Percentiles rank a stretch among this genome's conserved stretches.
Conservation (phyloP, 2,888 invertebrate species). For the Dyspetes luteomarginatus region DNA sequence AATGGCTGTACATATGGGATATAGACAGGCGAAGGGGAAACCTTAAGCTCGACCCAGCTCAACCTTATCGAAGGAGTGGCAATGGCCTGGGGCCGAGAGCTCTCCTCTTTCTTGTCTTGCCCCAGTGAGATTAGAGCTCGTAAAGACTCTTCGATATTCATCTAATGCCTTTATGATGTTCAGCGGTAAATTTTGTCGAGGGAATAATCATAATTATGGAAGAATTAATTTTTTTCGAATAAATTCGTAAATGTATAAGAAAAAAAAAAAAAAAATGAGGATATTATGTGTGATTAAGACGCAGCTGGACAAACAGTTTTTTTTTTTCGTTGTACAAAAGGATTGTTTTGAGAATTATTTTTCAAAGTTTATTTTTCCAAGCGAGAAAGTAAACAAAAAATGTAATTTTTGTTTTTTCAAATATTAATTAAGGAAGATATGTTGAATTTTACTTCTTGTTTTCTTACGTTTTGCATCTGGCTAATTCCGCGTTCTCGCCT, state of each 20-base stretch:
- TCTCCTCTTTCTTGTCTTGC: slow-evolving; percentile 35
- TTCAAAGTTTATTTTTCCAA: no score
- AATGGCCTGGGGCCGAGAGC: slow-evolving; percentile 23
- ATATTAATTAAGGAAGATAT: no score
- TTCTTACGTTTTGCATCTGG: slow-evolving; percentile 19
- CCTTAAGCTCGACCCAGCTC: slow-evolving; percentile 53
- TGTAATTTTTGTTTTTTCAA: not conserved
- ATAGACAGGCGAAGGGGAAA: slow-evolving; percentile 23
- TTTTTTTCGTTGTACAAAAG: no score
- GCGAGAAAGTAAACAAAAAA: no score
- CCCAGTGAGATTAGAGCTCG: slow-evolving; percentile 32
- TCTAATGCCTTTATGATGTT: slow-evolving; percentile 12
- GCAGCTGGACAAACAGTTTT: no score
- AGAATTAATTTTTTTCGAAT: no score
- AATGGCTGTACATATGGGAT: not conserved
- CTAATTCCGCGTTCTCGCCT: not conserved
- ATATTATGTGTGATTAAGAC: no score
- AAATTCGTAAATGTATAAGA: not conserved
- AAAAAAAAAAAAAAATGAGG: no score
- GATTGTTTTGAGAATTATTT: no score
- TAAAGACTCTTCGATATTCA: slow-evolving; percentile 26
- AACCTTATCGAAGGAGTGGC: slow-evolving; percentile 59
- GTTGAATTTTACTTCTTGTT: not conserved
- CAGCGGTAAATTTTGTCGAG: not conserved
- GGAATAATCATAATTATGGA: not conserved